Conservation (phyloP, 2,797 vertebrate species). For the Alca torda region DNA sequence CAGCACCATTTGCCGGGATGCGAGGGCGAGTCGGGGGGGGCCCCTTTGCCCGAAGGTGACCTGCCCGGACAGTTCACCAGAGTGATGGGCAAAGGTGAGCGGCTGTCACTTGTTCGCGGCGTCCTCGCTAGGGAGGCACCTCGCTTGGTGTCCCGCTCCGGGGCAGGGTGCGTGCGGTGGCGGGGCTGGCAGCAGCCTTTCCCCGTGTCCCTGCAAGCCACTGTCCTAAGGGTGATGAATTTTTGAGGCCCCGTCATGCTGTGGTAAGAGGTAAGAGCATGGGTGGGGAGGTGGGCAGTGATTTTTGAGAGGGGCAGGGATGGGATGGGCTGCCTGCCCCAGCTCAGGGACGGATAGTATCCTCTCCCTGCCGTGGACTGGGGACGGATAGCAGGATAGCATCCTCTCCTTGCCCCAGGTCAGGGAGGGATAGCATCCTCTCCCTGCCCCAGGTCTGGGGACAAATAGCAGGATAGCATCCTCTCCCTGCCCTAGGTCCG, state of each 20-base stretch:
- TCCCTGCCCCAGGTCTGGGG: background rate
- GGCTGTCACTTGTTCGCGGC: fast-evolving
- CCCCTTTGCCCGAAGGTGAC: constrained; percentile 87
- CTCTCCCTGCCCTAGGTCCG: background rate
- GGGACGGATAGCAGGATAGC: too few species aligned
- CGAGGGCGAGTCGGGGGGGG: constrained; percentile 84
- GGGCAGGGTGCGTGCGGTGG: fast-evolving
- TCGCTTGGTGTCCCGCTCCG: background rate
- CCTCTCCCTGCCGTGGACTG: background rate
- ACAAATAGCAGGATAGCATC: too few species aligned
- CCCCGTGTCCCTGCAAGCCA: background rate
- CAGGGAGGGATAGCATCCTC: too few species aligned
- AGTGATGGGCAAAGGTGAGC: constrained; percentile 97
- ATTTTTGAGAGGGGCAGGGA: background rate
- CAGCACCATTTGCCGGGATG: constrained; percentile 84
- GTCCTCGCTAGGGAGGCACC: background rate
- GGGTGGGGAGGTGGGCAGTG: background rate
- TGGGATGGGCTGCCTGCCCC: background rate
- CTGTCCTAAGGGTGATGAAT: background rate
- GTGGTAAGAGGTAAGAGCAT: background rate
- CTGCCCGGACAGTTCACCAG: constrained; percentile 95
- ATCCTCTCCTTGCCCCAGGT: background rate
- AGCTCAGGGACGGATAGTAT: background rate
- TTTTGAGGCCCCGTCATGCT: background rate
- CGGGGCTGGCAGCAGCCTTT: background rate